Base-by-base conservation (phyloP, 2,797 vertebrate genomes). In the Picus viridis region DNA sequence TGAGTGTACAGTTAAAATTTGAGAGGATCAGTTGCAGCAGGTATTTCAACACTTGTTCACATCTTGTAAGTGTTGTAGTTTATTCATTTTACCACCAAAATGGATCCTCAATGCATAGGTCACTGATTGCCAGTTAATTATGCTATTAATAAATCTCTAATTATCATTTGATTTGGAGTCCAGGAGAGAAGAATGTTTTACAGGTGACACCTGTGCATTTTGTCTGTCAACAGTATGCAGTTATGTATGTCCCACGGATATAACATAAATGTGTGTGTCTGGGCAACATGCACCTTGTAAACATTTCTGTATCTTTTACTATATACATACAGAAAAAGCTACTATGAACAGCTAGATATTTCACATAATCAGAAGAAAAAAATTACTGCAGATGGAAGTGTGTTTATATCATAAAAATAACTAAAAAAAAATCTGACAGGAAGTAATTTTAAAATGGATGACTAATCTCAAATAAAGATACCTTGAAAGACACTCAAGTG, bases 131-230 rank as follows among this genome's bases (percentile, higher is more conserved):
- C 58, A 49, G 20, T 71, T 86, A 61, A 51, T 75, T 45, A 30
- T 27, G 3, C 17, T 32, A 12, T 59, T 67, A 63, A 64, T 68
- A 68, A 72, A 67, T 54, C 13, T 89, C 19, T 54, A 64, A 1
- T 49, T 80, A 16, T 79, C 10, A 17, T 32, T 11, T 54, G 47
- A 65, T 61, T 56, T 2, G 0, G 57, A 67, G 17, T 7, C 36
- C 26, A 7, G 12, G 30, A 65, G 18, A 12, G 4, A 71, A 77
- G 8, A 1, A 15, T 7, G 23, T 65, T 73, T 36, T 16, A 57
- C 27, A 22, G 0, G 1, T 0, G 2, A 27, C 17, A 39, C 6
- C 5, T 47, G 51, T 43, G 8, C 36, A 5, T 26, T 39, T 8
- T 34, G 27, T 18, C 49, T 83, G 7, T 56, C 23, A 62, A 18